Conservation (phyloP, 2,797 vertebrate genomes). For the Mus minutoides region DNA sequence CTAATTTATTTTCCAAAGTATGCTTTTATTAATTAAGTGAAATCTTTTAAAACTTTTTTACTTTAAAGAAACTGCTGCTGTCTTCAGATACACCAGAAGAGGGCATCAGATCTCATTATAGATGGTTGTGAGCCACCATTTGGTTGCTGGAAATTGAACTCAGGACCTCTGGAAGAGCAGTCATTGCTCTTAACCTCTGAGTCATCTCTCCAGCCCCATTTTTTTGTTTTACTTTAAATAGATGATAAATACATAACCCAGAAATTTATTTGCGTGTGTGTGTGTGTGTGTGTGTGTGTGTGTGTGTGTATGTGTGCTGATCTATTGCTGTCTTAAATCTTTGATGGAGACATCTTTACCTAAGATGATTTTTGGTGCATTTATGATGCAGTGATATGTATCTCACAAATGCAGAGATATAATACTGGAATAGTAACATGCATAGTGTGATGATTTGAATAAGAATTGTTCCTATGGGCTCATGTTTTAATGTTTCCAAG, state of each 20-base stretch:
- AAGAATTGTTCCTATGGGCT: background rate
- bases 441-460: background rate
- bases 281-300: background rate
- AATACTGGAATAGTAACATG: background rate
- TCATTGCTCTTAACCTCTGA: no score
- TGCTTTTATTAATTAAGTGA: background rate
- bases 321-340: background rate
- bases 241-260: background rate
- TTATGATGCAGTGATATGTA: background rate
- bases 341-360: background rate
- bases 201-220: no score
- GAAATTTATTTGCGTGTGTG: background rate
- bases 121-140: no score
- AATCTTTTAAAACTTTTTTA: conserved; percentile 1
- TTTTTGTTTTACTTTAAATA: conserved; percentile 20
- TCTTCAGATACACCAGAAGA: no score
- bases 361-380: background rate
- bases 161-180: no score
- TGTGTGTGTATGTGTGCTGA: background rate
- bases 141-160: no score
- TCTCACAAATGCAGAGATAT: background rate
- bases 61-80: background rate
- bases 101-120: no score
- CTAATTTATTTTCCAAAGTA: background rate
- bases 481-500: background rate